These are phyloP conservation scores for Leucophenga montana DNA, from an alignment of 2,888 invertebrate species.

Conservation along the genomic window DNA sequence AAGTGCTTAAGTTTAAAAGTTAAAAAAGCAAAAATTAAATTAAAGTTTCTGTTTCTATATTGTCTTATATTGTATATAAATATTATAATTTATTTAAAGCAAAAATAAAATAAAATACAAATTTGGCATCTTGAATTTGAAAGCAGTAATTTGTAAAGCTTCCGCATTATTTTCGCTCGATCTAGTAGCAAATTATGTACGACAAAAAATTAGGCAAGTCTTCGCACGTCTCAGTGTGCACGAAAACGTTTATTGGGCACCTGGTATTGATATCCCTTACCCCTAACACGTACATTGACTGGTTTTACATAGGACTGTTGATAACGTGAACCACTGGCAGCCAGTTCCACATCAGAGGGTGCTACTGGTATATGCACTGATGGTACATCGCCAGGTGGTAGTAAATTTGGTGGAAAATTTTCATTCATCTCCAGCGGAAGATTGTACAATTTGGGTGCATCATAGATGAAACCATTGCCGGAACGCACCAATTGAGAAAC, in stretches of 20 bases:
- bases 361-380: slow-evolving; percentile 55
- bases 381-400: slow-evolving; percentile 51
- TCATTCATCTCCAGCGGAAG: slow-evolving; percentile 57
- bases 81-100: too few species aligned
- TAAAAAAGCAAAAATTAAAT: too few species aligned
- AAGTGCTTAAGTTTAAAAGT: too few species aligned
- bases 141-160: too few species aligned
- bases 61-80: too few species aligned
- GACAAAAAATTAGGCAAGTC: too few species aligned
- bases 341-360: slow-evolving; percentile 44
- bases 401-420: slow-evolving; percentile 62
- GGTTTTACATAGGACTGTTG: slow-evolving; percentile 24
- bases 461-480: slow-evolving; percentile 65
- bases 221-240: slow-evolving; percentile 2
- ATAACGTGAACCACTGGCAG: too few species aligned
- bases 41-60: too few species aligned
- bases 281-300: slow-evolving; percentile 6
- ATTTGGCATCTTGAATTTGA: too few species aligned
- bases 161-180: too few species aligned
- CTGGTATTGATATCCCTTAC: slow-evolving; percentile 55
- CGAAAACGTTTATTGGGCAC: slow-evolving; percentile 51
- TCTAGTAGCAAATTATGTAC: too few species aligned
- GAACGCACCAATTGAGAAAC: slow-evolving; percentile 58
- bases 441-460: slow-evolving; percentile 54
- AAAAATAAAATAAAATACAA: too few species aligned